Conservation (phyloP, 1,140 invertebrate genomes). For the Streblospio benedicti region DNA sequence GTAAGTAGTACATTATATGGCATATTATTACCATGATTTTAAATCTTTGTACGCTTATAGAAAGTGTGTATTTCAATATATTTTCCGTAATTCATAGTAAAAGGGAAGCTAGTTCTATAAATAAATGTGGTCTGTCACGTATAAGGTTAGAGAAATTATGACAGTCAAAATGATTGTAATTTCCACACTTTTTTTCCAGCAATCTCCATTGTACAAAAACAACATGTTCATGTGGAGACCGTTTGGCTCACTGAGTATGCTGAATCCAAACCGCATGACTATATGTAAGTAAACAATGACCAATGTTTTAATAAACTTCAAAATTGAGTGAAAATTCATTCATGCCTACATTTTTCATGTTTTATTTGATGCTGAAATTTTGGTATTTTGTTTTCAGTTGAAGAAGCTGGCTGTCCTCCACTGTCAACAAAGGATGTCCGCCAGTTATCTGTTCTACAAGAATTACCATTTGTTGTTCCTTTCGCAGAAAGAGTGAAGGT, state of each 20-base stretch:
- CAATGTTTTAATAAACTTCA: neutral
- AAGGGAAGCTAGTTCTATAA: neutral
- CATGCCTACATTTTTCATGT: constrained; percentile 8
- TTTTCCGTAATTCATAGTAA: neutral
- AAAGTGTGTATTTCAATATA: neutral
- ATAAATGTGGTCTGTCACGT: neutral
- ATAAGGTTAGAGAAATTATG: neutral
- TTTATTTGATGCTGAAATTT: constrained; percentile 14
- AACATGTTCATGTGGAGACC: constrained; percentile 31
- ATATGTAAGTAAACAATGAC: constrained; percentile 2
- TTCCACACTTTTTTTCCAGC: constrained; percentile 29
- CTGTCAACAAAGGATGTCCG: constrained; percentile 79
- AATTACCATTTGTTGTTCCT: constrained; percentile 85
- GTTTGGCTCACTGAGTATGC: constrained; percentile 31
- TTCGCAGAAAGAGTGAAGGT: constrained; percentile 74
- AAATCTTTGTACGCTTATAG: neutral
- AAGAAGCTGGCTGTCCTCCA: constrained; percentile 66
- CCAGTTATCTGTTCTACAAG: constrained; percentile 75
- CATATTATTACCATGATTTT: neutral
- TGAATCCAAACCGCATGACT: constrained; percentile 18
- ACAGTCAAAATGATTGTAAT: neutral
- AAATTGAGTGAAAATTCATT: neutral
- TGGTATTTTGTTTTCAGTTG: constrained; percentile 35
- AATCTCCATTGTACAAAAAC: constrained; percentile 36
- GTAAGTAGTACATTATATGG: constrained; percentile 18